Conservation (phyloP, 2,113 vertebrate species). For the Triplophysa rosa region DNA sequence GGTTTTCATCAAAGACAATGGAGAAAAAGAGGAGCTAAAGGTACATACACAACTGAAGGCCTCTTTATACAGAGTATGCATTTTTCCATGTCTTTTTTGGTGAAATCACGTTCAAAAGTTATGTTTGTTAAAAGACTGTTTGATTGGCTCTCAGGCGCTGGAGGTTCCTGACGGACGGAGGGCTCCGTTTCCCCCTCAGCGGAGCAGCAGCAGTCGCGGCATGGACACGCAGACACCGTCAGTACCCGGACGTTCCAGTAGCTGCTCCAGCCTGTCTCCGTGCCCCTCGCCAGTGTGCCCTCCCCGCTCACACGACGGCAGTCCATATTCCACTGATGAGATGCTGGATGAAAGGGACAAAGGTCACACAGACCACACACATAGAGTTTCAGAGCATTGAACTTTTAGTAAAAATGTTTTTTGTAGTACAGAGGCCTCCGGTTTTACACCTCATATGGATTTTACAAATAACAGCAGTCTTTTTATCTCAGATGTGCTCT, state of each 20-base stretch:
- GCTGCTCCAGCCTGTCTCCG: constrained; percentile 87
- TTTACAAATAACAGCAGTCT: too few relatives aligned
- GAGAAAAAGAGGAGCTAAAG: constrained; percentile 93
- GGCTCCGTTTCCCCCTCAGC: constrained; percentile 90
- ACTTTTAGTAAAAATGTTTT: neutral
- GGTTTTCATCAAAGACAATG: constrained; percentile 94
- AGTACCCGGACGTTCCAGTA: constrained; percentile 83
- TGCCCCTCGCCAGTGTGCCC: constrained; percentile 92
- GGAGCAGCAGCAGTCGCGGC: constrained; percentile 86
- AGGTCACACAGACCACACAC: constrained; percentile 71
- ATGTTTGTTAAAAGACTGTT: constrained; percentile 16
- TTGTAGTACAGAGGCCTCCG: too few relatives aligned
- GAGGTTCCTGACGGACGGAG: constrained; percentile 94
- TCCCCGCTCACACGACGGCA: constrained; percentile 90
- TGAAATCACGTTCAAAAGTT: too few relatives aligned
- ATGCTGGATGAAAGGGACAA: constrained; percentile 92
- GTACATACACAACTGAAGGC: constrained; percentile 62
- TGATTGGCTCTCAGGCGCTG: constrained; percentile 77
- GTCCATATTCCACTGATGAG: constrained; percentile 94
- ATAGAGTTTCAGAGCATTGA: neutral
- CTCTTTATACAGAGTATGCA: too few relatives aligned
- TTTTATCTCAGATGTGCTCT: too few relatives aligned
- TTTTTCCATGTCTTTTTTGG: too few relatives aligned
- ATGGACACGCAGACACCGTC: constrained; percentile 92
- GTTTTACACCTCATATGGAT: too few relatives aligned